Evolutionary conservation across 1,140 invertebrate genomes (phyloP).

Genomic region (Hylyphantes graminicola): DNA sequence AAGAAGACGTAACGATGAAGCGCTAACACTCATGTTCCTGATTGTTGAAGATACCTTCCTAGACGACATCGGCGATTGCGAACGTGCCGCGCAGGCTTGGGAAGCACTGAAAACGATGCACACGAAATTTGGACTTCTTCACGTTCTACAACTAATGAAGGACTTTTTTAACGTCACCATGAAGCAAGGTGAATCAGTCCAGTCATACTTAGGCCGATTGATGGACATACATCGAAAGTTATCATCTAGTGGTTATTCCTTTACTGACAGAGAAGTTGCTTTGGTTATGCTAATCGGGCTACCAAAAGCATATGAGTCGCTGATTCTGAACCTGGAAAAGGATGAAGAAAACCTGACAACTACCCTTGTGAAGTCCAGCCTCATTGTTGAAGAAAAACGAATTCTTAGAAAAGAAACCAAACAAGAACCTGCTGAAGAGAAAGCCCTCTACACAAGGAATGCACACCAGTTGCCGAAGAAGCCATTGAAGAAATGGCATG

Average conservation of each 20-base stretch:
- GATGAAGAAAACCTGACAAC: slow-evolving; percentile 10
- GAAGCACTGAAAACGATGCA: neutral
- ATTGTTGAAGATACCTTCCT: too few relatives aligned
- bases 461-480: neutral
- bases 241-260: slow-evolving; percentile 13
- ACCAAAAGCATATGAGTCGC: neutral
- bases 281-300: slow-evolving; percentile 23
- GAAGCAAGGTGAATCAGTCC: too few relatives aligned
- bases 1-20: slow-evolving; percentile 10
- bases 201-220: too few relatives aligned
- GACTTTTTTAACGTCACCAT: neutral
- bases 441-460: slow-evolving; percentile 5
- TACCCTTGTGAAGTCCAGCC: slow-evolving; percentile 7
- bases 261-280: slow-evolving; percentile 33
- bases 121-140: neutral
- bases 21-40: neutral
- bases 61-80: neutral
- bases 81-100: slow-evolving; percentile 14
- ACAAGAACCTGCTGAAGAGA: neutral
- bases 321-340: slow-evolving; percentile 31
- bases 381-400: slow-evolving; percentile 26
- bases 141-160: slow-evolving; percentile 18
- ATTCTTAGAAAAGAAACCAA: neutral
- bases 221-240: slow-evolving; percentile 6
- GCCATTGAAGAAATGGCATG: neutral